Evolutionary conservation across 2,113 vertebrate species (phyloP).

Genomic region (Cercopithecus mona): DNA sequence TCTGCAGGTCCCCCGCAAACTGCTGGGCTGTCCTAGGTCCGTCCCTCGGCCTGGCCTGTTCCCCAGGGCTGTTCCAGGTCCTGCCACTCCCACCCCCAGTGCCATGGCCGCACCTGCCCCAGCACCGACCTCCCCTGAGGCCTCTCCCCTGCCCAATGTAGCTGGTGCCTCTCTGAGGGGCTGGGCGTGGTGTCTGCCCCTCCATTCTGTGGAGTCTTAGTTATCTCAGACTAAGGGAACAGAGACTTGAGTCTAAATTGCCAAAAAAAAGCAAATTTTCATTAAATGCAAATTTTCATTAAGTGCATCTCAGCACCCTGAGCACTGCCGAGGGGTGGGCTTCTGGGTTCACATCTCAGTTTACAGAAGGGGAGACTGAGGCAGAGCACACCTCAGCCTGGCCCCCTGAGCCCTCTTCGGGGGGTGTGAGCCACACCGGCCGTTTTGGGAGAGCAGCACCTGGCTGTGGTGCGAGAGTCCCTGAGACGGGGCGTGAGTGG

Average conservation of each 20-base stretch:
- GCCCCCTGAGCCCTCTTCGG: too few relatives aligned
- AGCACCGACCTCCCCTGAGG: background rate
- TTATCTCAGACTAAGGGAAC: background rate
- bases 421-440: fast-evolving
- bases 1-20: background rate
- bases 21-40: background rate
- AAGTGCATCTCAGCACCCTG: background rate
- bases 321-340: background rate
- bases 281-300: too few relatives aligned
- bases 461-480: background rate
- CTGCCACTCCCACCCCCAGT: background rate
- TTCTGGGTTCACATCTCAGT: background rate
- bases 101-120: background rate
- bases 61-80: background rate
- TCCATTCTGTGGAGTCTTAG: background rate
- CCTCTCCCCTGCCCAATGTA: background rate
- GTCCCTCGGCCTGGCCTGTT: too few relatives aligned
- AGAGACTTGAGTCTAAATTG: background rate
- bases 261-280: background rate
- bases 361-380: background rate
- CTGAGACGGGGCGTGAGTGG: background rate
- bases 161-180: too few relatives aligned
- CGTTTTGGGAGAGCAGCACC: fast-evolving
- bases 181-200: fast-evolving
- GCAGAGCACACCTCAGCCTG: background rate